These are phyloP conservation scores for Setipinna tenuifilis DNA, from an alignment of 2,797 vertebrate genomes.

Conservation along the genomic window DNA sequence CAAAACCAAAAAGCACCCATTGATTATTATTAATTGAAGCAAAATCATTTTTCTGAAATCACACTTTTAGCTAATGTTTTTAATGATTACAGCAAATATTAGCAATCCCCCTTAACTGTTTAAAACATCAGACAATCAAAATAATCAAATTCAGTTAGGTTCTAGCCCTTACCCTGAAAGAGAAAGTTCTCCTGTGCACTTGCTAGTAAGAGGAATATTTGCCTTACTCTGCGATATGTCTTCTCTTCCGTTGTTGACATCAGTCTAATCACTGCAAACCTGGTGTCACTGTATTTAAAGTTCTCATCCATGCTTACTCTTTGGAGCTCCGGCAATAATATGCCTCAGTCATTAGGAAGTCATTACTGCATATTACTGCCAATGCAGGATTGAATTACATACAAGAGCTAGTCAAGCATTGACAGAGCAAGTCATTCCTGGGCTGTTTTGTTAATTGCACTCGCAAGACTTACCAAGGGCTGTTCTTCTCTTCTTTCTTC, in stretches of 20 bases:
- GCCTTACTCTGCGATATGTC: background rate
- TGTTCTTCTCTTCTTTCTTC: conserved; percentile 47
- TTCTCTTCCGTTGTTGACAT: conserved; percentile 3
- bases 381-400: conserved; percentile 40
- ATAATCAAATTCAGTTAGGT: background rate
- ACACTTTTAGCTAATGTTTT: background rate
- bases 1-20: too few relatives aligned
- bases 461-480: conserved; percentile 60
- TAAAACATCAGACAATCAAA: background rate
- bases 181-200: background rate
- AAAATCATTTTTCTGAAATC: background rate
- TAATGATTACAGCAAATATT: background rate
- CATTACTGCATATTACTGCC: conserved; percentile 42
- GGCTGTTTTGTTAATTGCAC: conserved; percentile 38
- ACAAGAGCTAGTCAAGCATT: conserved; percentile 27
- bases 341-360: conserved; percentile 34
- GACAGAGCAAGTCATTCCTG: conserved; percentile 38
- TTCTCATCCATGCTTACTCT: background rate
- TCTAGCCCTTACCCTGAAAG: background rate
- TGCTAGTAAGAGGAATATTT: background rate
- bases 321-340: conserved; percentile 11
- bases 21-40: too few relatives aligned
- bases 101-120: background rate
- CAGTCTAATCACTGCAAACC: background rate
- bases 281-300: conserved; percentile 6